Conservation (phyloP, 1,140 invertebrate genomes). For the Laupala kohalensis region DNA sequence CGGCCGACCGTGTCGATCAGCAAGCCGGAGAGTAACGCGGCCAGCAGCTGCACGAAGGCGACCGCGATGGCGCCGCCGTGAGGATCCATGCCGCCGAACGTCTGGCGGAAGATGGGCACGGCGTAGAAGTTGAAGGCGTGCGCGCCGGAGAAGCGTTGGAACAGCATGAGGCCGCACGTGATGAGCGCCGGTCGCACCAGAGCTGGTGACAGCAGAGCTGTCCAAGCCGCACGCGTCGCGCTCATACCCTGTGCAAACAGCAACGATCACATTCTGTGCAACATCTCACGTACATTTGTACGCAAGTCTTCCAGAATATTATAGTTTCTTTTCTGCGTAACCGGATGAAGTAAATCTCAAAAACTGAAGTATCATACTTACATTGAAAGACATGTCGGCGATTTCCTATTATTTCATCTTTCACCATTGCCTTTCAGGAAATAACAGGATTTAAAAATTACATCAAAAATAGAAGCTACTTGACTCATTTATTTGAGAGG, state of each 20-base stretch:
- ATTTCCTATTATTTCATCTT: too few relatives aligned
- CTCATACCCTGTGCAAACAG: conserved; percentile 1
- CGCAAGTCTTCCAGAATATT: too few relatives aligned
- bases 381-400: too few relatives aligned
- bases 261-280: too few relatives aligned
- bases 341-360: too few relatives aligned
- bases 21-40: conserved; percentile 61
- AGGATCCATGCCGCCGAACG: conserved; percentile 64
- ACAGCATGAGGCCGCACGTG: conserved; percentile 72
- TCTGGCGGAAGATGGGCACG: conserved; percentile 63
- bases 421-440: too few relatives aligned
- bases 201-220: conserved; percentile 34
- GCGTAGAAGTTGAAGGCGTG: conserved; percentile 74
- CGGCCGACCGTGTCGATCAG: conserved; percentile 66
- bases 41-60: conserved; percentile 61
- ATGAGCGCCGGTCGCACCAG: conserved; percentile 55
- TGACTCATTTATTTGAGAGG: too few relatives aligned
- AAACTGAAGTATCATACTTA: too few relatives aligned
- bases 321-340: too few relatives aligned
- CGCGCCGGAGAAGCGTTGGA: conserved; percentile 68
- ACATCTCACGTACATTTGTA: too few relatives aligned
- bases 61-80: conserved; percentile 67
- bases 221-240: conserved; percentile 23
- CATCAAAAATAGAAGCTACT: too few relatives aligned
- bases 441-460: too few relatives aligned